phyloP scores from a whole-genome alignment of 2,888 invertebrate genomes.

The Caenorhabditis macrosperma region DNA sequence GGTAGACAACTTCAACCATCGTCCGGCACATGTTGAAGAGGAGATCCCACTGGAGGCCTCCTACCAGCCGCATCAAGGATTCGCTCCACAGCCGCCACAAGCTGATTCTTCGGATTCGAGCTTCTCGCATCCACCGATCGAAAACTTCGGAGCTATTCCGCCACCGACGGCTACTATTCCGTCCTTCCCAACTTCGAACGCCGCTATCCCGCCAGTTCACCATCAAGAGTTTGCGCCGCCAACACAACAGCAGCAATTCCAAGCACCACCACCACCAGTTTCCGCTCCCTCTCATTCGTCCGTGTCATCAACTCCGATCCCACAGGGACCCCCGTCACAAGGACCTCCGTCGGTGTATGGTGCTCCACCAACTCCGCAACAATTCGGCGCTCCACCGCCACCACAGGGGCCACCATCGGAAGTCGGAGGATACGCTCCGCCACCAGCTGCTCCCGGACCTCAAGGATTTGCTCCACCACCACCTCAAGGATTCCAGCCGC shows the following conservation, averaged over 20 bases:
- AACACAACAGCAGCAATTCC: constrained; percentile 9
- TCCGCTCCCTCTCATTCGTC: constrained; percentile 55
- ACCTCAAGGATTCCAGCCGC: constrained; percentile 5
- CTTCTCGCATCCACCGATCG: constrained; percentile 42
- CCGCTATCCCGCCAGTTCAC: constrained; percentile 54
- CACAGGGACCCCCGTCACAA: constrained; percentile 44
- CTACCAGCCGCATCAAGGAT: not conserved
- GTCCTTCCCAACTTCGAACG: constrained; percentile 66
- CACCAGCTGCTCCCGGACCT: constrained; percentile 22
- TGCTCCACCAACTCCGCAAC: constrained; percentile 35
- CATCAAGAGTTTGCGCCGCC: constrained; percentile 30
- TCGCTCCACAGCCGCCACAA: not conserved
- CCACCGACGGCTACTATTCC: constrained; percentile 64
- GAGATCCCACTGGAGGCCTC: constrained; percentile 55
- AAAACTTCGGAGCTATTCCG: constrained; percentile 35
- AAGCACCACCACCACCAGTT: constrained; percentile 35
- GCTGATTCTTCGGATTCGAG: constrained; percentile 30
- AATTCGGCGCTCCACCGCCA: constrained; percentile 28
- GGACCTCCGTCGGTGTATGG: constrained; percentile 42
- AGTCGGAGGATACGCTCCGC: constrained; percentile 29
- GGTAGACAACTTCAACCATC: constrained; percentile 55
- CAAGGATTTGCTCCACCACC: constrained; percentile 47
- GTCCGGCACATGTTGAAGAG: constrained; percentile 52
- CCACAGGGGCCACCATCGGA: constrained; percentile 46
- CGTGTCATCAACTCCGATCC: constrained; percentile 64